Conservation (phyloP, 2,888 invertebrate species). For the Hirtodrosophila confusa region DNA sequence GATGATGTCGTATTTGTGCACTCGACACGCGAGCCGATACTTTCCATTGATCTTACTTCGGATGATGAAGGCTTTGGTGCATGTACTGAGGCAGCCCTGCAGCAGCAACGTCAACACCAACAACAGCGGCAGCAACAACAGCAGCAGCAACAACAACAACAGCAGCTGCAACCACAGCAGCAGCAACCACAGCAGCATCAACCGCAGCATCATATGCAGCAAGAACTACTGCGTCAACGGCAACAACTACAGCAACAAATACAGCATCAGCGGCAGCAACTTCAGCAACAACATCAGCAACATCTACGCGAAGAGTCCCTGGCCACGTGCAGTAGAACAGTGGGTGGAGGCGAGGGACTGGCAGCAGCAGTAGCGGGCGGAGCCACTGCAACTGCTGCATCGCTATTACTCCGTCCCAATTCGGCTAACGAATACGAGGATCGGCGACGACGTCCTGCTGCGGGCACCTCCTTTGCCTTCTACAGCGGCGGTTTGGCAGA, state of each 20-base stretch:
- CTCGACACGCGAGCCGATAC: conserved; percentile 85
- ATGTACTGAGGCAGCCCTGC: conserved; percentile 26
- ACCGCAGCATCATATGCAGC: conserved; percentile 2
- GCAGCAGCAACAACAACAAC: conserved; percentile 5
- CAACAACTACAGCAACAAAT: neutral
- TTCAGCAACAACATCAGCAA: conserved; percentile 8
- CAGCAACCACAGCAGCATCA: conserved; percentile 14
- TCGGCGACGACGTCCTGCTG: conserved; percentile 41
- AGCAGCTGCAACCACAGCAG: conserved; percentile 10
- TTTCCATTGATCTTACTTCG: conserved; percentile 86
- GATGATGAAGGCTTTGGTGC: conserved; percentile 85
- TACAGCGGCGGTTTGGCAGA: conserved; percentile 67
- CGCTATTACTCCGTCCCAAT: conserved; percentile 40
- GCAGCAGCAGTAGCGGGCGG: neutral
- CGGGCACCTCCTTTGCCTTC: conserved; percentile 70
- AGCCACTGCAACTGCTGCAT: conserved; percentile 13
- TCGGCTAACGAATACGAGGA: conserved; percentile 53
- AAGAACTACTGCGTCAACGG: neutral
- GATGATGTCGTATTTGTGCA: conserved; percentile 86
- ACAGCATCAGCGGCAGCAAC: conserved; percentile 18
- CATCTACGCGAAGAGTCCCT: conserved; percentile 27
- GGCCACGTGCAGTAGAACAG: conserved; percentile 18
- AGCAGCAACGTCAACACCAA: conserved; percentile 5
- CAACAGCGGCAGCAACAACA: conserved; percentile 1
- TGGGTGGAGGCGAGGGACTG: conserved; percentile 15